A percentile compares a stretch with the other conserved stretches of the same genome.
Evolutionary conservation across 2,888 invertebrate genomes (phyloP).

Genomic region (Caenorhabditis sulstoni): DNA sequence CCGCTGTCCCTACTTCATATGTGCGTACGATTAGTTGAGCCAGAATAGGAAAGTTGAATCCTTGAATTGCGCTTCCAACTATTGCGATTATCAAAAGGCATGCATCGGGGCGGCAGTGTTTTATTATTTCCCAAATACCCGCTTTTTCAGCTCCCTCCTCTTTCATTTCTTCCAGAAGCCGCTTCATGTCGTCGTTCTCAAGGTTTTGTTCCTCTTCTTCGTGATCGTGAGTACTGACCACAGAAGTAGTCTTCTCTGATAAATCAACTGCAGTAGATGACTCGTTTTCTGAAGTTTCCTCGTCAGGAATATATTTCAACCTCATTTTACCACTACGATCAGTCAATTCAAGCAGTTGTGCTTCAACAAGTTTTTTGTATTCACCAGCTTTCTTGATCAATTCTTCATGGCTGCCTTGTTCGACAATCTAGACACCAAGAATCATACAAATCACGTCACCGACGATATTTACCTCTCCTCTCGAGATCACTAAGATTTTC

Average conservation of each 20-base stretch:
- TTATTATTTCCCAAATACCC: constrained; percentile 32
- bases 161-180: constrained; percentile 40
- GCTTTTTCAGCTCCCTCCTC: constrained; percentile 43
- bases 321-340: too few relatives aligned
- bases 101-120: constrained; percentile 35
- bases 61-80: constrained; percentile 38
- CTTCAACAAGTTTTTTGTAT: constrained; percentile 84
- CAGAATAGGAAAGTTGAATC: constrained; percentile 39
- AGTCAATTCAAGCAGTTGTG: constrained; percentile 67
- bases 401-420: constrained; percentile 86
- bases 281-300: too few relatives aligned
- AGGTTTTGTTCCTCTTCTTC: constrained; percentile 26
- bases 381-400: constrained; percentile 85
- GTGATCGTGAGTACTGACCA: too few relatives aligned
- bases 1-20: too few relatives aligned
- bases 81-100: constrained; percentile 36
- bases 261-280: too few relatives aligned
- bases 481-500: constrained; percentile 81
- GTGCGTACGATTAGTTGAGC: constrained; percentile 38
- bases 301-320: too few relatives aligned
- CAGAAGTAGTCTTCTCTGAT: constrained; percentile 8
- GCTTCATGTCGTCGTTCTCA: constrained; percentile 47
- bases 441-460: too few relatives aligned
- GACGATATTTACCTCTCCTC: constrained; percentile 63
- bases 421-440: constrained; percentile 83